phyloP scores from a whole-genome alignment of 2,113 vertebrate species.

The Sylvicapra grimmia region DNA sequence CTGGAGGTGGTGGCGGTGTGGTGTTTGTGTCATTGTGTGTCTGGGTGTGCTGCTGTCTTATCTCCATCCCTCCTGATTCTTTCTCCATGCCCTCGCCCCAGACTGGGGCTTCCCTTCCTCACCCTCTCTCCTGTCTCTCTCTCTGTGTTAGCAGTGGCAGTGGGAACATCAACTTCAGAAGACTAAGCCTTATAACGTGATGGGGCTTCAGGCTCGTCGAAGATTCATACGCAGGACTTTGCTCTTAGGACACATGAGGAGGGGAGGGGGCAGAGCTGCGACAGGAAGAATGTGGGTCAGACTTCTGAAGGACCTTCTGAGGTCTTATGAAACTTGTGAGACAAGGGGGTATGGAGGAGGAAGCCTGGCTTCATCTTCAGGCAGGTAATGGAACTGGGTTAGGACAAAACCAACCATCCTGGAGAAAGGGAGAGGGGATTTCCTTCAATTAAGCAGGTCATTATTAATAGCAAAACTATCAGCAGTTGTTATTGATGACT shows the following conservation, averaged over 20 bases:
- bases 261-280: background rate
- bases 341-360: background rate
- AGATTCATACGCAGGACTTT: background rate
- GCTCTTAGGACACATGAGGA: background rate
- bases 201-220: background rate
- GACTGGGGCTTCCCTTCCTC: background rate
- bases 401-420: background rate
- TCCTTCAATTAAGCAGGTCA: background rate
- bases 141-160: background rate
- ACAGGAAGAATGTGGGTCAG: constrained; percentile 14
- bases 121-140: background rate
- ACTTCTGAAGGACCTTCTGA: constrained; percentile 31
- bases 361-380: background rate
- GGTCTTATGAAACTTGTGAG: background rate
- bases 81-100: background rate
- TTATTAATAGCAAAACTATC: too few relatives aligned
- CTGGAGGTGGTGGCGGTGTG: background rate
- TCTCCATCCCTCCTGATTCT: background rate
- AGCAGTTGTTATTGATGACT: background rate
- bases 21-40: background rate
- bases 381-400: background rate
- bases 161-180: background rate
- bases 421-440: background rate
- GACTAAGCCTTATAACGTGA: background rate
- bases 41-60: background rate